Conservation (phyloP, 2,888 invertebrate genomes). For the Eupelmus urozonus region DNA sequence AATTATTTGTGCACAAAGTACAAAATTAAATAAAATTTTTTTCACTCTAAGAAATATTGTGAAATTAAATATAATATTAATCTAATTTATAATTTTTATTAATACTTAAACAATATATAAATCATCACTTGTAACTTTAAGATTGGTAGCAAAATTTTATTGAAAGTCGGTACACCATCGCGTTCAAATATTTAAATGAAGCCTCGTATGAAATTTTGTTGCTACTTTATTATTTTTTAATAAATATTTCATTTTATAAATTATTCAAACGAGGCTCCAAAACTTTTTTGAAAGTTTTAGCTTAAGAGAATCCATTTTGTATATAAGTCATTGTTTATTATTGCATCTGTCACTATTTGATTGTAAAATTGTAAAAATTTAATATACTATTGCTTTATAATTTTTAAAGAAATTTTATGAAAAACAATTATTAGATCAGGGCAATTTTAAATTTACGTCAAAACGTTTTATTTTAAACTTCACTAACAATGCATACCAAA, state of each 20-base stretch:
- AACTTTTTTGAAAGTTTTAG: constrained; percentile 14
- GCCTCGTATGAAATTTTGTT: not conserved
- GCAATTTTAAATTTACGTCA: too few relatives aligned
- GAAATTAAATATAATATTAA: constrained; percentile 10
- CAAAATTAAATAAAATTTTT: not conserved
- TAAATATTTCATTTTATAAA: constrained; percentile 10
- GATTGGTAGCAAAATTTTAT: constrained; percentile 4
- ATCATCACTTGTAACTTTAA: constrained; percentile 17
- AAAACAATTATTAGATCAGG: too few relatives aligned
- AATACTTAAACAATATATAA: not conserved
- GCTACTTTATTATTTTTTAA: not conserved
- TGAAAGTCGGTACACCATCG: not conserved
- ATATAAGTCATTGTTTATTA: constrained; percentile 21
- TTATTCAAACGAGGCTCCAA: constrained; percentile 19
- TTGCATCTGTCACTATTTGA: constrained; percentile 32
- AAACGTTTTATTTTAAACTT: too few relatives aligned
- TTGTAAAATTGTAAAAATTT: not conserved
- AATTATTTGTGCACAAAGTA: not conserved
- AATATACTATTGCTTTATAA: too few relatives aligned
- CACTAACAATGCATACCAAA: too few relatives aligned
- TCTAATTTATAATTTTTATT: constrained; percentile 10
- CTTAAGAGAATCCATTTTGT: constrained; percentile 26
- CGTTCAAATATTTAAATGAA: not conserved
- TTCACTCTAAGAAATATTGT: constrained; percentile 8
- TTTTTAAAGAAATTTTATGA: too few relatives aligned